A percentile compares a stretch with the other conserved stretches of the same genome.
phyloP scores from a whole-genome alignment of 2,888 invertebrate species.

The Coronaproctus castanopsis region DNA sequence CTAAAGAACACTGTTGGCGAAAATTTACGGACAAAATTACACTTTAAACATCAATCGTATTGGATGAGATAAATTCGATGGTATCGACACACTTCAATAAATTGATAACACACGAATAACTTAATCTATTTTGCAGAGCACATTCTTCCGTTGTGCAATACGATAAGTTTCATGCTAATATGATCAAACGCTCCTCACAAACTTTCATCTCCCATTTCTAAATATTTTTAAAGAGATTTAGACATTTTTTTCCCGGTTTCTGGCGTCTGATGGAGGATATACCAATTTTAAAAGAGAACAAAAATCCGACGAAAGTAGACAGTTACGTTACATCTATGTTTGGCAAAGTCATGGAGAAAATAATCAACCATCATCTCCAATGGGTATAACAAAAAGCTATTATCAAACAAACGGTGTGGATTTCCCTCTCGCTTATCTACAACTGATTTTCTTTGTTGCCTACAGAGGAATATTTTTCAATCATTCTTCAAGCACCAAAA shows the following conservation, averaged over 20 bases:
- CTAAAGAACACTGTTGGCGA: not conserved
- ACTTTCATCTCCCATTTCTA: not conserved
- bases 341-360: not conserved
- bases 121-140: not conserved
- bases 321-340: not conserved
- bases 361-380: not conserved
- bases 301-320: not conserved
- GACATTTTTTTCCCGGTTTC: not conserved
- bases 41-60: not conserved
- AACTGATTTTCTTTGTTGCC: too few species aligned
- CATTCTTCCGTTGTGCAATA: not conserved
- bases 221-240: not conserved
- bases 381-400: too few species aligned
- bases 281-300: not conserved
- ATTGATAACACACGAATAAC: not conserved
- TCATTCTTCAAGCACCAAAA: too few species aligned
- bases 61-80: not conserved
- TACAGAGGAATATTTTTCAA: too few species aligned
- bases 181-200: not conserved
- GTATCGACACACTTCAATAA: not conserved
- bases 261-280: not conserved
- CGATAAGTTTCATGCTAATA: not conserved
- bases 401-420: too few species aligned
- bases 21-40: not conserved
- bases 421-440: too few species aligned